Conservation (phyloP, 92 coral and sea anemone species). For the Pocillopora grandis region DNA sequence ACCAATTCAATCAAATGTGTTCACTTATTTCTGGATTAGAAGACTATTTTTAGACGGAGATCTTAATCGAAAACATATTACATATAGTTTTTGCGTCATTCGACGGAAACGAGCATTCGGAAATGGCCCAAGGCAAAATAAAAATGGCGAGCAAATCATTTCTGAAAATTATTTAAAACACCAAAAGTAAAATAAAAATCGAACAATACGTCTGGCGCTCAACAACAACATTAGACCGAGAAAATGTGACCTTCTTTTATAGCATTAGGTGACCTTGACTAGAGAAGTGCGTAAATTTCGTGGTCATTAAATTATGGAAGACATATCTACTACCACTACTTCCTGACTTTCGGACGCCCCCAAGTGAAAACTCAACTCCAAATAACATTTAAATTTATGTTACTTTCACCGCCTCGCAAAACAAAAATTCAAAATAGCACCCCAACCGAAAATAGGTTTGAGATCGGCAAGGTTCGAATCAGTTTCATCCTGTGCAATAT, state of each 20-base stretch:
- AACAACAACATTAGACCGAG: not conserved
- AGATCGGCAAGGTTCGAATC: not conserved
- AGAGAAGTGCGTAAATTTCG: constrained; percentile 11
- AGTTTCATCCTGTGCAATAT: not conserved
- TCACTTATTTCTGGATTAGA: constrained; percentile 7
- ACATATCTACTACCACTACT: constrained; percentile 15
- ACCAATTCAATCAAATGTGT: not conserved
- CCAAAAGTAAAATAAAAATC: not conserved
- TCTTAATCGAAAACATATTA: not conserved
- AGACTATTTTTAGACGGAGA: constrained; percentile 21
- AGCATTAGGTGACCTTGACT: not conserved
- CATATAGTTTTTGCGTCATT: constrained; percentile 22
- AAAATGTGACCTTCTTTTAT: not conserved
- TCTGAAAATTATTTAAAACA: not conserved
- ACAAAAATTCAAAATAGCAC: constrained; percentile 5
- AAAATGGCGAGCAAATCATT: not conserved
- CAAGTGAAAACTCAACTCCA: not conserved
- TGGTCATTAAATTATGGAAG: constrained; percentile 20
- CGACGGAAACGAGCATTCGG: constrained; percentile 30
- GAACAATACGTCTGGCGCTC: not conserved
- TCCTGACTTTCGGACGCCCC: constrained; percentile 32
- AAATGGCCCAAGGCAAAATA: constrained; percentile 22
- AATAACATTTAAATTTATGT: constrained; percentile 15
- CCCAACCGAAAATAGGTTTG: not conserved
- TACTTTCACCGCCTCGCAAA: not conserved